phyloP scores from a whole-genome alignment of 2,113 vertebrate species.

The Hydrochoerus hydrochaeris region DNA sequence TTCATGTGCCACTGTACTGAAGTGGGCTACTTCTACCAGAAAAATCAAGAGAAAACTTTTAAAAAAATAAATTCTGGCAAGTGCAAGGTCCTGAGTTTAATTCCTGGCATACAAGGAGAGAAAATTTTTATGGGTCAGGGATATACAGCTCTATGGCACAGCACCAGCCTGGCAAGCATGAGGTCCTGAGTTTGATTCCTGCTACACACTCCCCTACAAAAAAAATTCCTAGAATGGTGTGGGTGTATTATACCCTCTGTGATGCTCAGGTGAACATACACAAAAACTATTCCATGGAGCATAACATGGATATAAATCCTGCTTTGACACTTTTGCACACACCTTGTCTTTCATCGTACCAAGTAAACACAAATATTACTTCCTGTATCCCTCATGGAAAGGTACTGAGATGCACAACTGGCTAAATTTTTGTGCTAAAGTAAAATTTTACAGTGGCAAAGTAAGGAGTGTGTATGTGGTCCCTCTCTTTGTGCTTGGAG shows the following conservation, averaged over 20 bases:
- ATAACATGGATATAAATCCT: not conserved
- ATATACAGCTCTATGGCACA: no score
- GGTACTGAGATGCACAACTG: not conserved
- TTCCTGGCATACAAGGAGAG: no score
- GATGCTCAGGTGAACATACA: not conserved
- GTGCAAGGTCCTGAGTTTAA: no score
- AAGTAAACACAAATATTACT: not conserved
- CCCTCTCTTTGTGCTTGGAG: not conserved
- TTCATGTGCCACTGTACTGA: not conserved
- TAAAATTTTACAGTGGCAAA: not conserved
- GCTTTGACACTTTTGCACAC: not conserved
- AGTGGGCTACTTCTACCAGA: not conserved
- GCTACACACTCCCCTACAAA: no score
- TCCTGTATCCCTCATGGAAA: not conserved
- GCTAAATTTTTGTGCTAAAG: not conserved
- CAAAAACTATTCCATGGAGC: not conserved
- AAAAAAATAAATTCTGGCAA: no score
- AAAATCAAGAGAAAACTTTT: not conserved
- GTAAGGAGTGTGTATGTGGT: not conserved
- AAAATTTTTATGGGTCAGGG: no score
- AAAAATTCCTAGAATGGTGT: not conserved
- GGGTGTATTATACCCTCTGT: not conserved
- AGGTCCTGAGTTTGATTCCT: no score
- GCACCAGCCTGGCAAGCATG: no score
- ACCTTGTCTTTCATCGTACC: not conserved